A percentile compares a stretch with the other conserved stretches of the same genome.
phyloP scores from a whole-genome alignment of 2,113 vertebrate species.

The Ciconia maguari region DNA sequence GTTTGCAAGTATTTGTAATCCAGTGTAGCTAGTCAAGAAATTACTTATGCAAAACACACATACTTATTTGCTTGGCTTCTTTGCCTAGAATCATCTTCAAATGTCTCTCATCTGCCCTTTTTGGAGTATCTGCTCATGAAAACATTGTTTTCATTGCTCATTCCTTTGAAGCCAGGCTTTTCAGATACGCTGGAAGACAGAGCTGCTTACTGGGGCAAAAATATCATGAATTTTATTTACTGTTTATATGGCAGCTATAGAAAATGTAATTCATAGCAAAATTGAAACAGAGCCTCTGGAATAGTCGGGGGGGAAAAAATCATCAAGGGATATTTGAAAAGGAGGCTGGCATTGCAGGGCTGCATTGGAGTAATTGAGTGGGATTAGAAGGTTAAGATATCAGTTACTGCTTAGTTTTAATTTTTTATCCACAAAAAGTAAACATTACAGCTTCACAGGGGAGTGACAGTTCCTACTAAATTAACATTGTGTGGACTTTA shows the following conservation, averaged over 20 bases:
- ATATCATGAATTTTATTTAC: conserved; percentile 55
- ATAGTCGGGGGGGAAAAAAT: rapidly evolving
- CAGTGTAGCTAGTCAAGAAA: background rate
- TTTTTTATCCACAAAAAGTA: background rate
- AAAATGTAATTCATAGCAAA: conserved; percentile 30
- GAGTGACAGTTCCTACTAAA: background rate
- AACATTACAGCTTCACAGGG: background rate
- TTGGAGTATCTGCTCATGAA: conserved; percentile 18
- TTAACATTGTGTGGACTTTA: background rate
- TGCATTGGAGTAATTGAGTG: background rate
- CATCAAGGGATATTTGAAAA: background rate
- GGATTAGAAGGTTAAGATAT: background rate
- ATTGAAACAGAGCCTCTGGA: background rate
- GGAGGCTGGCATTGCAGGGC: background rate
- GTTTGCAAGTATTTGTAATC: conserved; percentile 39
- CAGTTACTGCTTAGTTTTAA: background rate
- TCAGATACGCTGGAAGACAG: conserved; percentile 34
- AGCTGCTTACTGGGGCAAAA: conserved; percentile 61
- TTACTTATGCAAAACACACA: background rate
- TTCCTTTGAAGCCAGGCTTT: conserved; percentile 21
- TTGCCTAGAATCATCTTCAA: background rate
- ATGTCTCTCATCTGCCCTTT: background rate
- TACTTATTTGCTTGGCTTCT: background rate
- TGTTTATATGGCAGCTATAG: conserved; percentile 33
- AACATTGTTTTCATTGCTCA: conserved; percentile 15